Base-by-base conservation (phyloP, 2,113 vertebrate species). In the Oreotragus oreotragus region DNA sequence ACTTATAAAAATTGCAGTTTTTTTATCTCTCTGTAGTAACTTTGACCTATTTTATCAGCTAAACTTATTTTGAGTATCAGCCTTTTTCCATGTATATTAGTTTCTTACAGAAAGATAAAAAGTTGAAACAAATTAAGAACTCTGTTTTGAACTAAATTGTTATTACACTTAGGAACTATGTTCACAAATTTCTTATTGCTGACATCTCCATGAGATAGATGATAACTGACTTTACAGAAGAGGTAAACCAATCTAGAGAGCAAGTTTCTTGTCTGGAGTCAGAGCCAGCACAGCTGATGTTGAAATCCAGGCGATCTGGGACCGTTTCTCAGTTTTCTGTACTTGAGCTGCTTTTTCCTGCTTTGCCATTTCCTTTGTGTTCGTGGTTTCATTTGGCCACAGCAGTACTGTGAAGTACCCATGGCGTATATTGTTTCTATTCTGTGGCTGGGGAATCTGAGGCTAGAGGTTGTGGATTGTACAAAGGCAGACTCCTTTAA, bases 111-210 rank as follows among this genome's bases (percentile, higher is more conserved):
- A 85, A 88, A 88, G 73, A 30, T 30, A 49, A 23, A 73, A 90
- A 94, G 55, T 66, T 64, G 28, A 94, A 0, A 66, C 39, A 76
- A 2, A 28, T 91, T 89, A 36, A 90, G 28, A 80, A 66, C 53
- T 73, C 25, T 88, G 9, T 83, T 94, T 95, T 73, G 36, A 91
- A 88, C 58, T 88, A 80, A 95, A 57, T 91, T 85, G 36, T 95
- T 85, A 39, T 85, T 90, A 55, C 3, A 84, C 5, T 62, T 81
- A 36, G 0, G 21, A 70, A 87, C 25, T 64, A 25, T 27, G 43
- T 64, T 80, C 19, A 39, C 17, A n/a, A 2, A 5, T 92, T 90
- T 92, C 10, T 81, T 93, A 15, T 84, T 93, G 43, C 21, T 83
- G 33, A 36, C 14, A 60, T 45, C 60, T 87, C 60, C 92, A 7